Evolutionary conservation across 2,888 invertebrate species (phyloP).

Genomic region (Rotaria sp.): DNA sequence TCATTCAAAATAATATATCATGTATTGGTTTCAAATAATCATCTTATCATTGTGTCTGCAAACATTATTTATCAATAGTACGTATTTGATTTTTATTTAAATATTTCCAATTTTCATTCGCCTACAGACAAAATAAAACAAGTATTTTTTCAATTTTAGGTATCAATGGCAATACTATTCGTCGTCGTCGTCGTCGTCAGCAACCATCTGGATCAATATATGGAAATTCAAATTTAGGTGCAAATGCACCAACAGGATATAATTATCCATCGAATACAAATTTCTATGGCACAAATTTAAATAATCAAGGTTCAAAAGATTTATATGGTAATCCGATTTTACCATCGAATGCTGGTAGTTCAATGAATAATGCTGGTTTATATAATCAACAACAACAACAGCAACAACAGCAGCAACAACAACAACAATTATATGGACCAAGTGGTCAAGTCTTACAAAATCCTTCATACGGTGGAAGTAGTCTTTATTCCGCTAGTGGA

Average conservation of each 20-base stretch:
- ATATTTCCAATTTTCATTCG: too few relatives aligned
- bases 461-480: background rate
- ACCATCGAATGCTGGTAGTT: background rate
- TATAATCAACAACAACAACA: background rate
- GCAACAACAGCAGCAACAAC: background rate
- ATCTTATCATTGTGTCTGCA: background rate
- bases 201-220: background rate
- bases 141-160: background rate
- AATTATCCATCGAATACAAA: background rate
- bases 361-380: background rate
- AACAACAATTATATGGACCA: background rate
- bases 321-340: background rate
- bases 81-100: too few relatives aligned
- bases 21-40: background rate
- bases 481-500: background rate
- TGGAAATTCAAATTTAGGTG: background rate
- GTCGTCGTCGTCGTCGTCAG: background rate
- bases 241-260: background rate
- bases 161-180: background rate
- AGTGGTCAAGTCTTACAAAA: background rate
- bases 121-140: too few relatives aligned
- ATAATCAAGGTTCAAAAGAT: background rate
- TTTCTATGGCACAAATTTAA: background rate
- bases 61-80: background rate
- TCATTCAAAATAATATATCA: background rate